phyloP scores from a whole-genome alignment of 2,113 vertebrate genomes.

The Ochotona curzoniae region DNA sequence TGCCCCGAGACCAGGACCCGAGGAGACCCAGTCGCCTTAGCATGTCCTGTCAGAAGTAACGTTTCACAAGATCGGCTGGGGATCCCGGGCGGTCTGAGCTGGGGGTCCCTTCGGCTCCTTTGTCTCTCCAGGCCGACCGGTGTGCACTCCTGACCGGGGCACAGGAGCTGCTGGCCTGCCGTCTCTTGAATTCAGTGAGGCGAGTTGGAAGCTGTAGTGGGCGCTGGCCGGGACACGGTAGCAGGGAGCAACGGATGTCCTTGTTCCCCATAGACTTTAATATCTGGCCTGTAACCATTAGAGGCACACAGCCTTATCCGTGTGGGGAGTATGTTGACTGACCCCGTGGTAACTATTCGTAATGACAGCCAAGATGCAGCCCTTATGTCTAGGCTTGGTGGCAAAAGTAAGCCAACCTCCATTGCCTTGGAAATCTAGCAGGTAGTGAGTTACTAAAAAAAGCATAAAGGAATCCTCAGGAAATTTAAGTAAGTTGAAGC shows the following conservation, averaged over 20 bases:
- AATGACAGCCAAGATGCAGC: not conserved
- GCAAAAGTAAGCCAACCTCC: not conserved
- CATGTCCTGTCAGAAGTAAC: not conserved
- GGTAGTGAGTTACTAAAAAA: not conserved
- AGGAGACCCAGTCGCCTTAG: not conserved
- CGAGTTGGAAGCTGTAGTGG: not conserved
- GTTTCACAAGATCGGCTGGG: not conserved
- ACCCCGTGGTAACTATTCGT: not conserved
- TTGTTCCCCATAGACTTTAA: not conserved
- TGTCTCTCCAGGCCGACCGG: not conserved
- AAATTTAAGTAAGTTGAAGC: not conserved
- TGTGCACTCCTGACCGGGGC: not conserved
- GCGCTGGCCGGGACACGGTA: not conserved
- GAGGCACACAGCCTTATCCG: not conserved
- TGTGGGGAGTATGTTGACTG: not conserved
- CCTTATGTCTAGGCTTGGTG: not conserved
- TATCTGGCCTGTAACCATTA: not conserved
- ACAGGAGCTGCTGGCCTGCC: not conserved
- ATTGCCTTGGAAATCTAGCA: constrained; percentile 2
- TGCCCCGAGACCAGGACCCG: not conserved
- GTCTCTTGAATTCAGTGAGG: not conserved
- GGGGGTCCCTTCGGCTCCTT: too few species aligned
- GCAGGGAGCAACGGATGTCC: too few species aligned
- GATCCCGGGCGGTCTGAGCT: not conserved
- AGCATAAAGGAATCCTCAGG: not conserved